phyloP scores from a whole-genome alignment of 2,113 vertebrate genomes.

The Myanophis thanlyinensis region DNA sequence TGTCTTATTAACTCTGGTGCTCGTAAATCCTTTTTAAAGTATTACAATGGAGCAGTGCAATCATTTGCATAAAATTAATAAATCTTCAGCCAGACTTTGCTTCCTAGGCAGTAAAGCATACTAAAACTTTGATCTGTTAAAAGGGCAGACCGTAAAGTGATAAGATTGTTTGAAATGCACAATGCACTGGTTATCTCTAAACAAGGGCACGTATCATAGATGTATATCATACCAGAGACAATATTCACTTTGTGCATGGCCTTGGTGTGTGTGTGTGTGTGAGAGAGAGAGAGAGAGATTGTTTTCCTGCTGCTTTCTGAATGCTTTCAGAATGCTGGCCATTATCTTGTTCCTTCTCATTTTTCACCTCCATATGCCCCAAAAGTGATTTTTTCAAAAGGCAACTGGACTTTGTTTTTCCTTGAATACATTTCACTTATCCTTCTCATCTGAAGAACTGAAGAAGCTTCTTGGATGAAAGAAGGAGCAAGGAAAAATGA shows the following conservation, averaged over 20 bases:
- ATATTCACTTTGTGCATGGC: not conserved
- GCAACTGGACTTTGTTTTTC: not conserved
- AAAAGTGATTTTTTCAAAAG: not conserved
- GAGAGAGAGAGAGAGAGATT: too few species aligned
- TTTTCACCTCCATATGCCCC: not conserved
- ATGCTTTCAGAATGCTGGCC: not conserved
- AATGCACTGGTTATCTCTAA: not conserved
- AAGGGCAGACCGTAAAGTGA: not conserved
- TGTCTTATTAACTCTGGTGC: not conserved
- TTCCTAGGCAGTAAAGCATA: not conserved
- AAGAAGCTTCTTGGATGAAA: not conserved
- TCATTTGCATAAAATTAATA: conserved; percentile 19
- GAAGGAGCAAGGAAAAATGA: too few species aligned
- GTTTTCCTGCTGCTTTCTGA: not conserved
- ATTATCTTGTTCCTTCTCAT: not conserved
- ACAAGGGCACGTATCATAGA: not conserved
- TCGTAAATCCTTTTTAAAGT: conserved; percentile 5
- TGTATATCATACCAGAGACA: not conserved
- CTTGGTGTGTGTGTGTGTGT: not conserved
- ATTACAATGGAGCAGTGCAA: not conserved
- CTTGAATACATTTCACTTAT: not conserved
- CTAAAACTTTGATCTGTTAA: not conserved
- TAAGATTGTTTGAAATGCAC: not conserved
- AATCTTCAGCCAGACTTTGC: not conserved
- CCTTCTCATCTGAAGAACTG: not conserved